Conservation (phyloP, 1,140 invertebrate species). For the Nixonia krombeini region DNA sequence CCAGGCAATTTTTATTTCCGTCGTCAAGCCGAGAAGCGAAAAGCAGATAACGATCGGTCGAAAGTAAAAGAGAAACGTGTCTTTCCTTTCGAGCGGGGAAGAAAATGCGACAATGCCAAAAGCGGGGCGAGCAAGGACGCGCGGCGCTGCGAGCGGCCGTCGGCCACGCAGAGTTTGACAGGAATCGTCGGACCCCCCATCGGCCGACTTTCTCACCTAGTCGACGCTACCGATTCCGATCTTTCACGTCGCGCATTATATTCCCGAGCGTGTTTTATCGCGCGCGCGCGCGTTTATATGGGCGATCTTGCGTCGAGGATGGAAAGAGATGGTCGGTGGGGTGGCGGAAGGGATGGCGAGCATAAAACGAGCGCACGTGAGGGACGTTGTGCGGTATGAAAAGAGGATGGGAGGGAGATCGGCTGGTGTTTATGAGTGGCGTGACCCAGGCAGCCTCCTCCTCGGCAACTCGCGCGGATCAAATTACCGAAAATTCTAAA, state of each 20-base stretch:
- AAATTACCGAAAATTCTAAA: constrained; percentile 53
- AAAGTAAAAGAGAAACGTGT: no score
- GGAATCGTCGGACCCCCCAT: constrained; percentile 10
- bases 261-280: constrained; percentile 25
- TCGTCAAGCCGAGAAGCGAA: no score
- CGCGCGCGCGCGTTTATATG: constrained; percentile 39
- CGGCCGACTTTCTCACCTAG: constrained; percentile 17
- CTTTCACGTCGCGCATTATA: constrained; percentile 14
- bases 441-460: constrained; percentile 48
- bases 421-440: constrained; percentile 53
- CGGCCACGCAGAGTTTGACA: no score
- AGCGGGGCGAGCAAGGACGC: no score
- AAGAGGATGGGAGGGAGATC: constrained; percentile 41
- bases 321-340: constrained; percentile 19
- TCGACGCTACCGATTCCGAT: constrained; percentile 31
- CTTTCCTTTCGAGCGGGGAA: constrained; percentile 14
- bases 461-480: constrained; percentile 34
- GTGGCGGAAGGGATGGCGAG: constrained; percentile 7
- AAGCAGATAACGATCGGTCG: no score
- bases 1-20: no score
- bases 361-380: constrained; percentile 33
- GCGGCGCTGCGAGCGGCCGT: no score
- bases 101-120: no score
- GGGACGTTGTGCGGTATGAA: constrained; percentile 46
- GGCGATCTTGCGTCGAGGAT: constrained; percentile 40